A percentile compares a stretch with the other conserved stretches of the same genome.
These are phyloP conservation scores for Falco concolor DNA, from an alignment of 2,797 vertebrate genomes.

Conservation along the genomic window DNA sequence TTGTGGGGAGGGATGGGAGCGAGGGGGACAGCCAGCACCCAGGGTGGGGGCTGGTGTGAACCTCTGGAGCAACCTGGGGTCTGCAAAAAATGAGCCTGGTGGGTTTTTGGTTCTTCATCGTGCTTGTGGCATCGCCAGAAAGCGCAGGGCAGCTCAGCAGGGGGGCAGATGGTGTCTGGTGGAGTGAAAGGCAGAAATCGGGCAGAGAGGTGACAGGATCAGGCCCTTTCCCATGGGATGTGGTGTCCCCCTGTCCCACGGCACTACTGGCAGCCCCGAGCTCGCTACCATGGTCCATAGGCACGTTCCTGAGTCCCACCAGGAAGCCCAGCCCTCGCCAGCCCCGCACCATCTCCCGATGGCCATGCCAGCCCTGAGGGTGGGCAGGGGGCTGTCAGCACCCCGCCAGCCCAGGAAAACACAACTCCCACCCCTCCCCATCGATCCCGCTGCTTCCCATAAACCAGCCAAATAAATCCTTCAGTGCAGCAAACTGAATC, in stretches of 20 bases:
- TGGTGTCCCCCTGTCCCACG: neutral
- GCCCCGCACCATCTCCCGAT: neutral
- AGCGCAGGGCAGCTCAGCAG: accelerated
- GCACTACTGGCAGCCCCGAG: neutral
- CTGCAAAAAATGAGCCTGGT: neutral
- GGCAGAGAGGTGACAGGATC: neutral
- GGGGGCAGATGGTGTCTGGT: neutral
- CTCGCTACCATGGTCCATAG: neutral
- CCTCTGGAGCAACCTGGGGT: accelerated
- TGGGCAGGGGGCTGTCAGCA: neutral
- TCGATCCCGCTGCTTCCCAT: neutral
- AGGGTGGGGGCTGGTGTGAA: neutral
- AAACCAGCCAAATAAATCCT: neutral
- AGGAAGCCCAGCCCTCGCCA: neutral
- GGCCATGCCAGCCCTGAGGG: neutral
- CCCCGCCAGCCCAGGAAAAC: neutral
- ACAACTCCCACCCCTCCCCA: neutral
- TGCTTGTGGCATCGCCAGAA: accelerated
- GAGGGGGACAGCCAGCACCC: accelerated
- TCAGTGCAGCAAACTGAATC: neutral
- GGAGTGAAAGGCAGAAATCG: neutral
- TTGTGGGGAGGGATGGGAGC: neutral
- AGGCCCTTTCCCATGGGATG: accelerated
- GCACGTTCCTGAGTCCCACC: accelerated
- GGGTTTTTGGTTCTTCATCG: accelerated